Conservation (phyloP, 2,888 invertebrate species). For the Machimus atricapillus region DNA sequence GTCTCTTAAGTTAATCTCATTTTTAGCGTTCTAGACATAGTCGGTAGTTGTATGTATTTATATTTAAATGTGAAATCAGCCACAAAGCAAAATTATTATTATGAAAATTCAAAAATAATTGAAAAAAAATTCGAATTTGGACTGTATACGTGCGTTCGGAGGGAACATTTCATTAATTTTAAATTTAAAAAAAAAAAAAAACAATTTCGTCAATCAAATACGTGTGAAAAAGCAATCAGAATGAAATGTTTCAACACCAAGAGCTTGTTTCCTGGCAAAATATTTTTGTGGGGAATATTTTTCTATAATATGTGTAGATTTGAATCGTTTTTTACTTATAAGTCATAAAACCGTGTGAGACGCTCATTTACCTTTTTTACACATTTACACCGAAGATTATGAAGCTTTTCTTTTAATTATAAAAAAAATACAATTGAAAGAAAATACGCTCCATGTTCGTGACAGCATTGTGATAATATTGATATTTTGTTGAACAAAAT, state of each 20-base stretch:
- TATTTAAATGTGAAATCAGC: constrained; percentile 21
- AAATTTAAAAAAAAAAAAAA: constrained; percentile 4
- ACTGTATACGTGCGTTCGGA: constrained; percentile 33
- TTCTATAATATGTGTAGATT: constrained; percentile 21
- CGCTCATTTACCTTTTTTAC: background rate
- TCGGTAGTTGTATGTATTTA: background rate
- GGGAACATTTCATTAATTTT: constrained; percentile 4
- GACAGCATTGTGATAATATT: constrained; percentile 39
- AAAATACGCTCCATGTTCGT: constrained; percentile 26
- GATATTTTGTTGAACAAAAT: constrained; percentile 29
- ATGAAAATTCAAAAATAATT: background rate
- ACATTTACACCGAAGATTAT: background rate
- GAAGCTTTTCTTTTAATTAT: background rate
- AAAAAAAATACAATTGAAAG: background rate
- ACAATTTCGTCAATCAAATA: constrained; percentile 2
- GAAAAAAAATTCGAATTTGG: constrained; percentile 27
- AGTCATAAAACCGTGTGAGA: background rate
- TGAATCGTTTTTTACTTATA: constrained; percentile 8
- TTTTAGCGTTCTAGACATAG: background rate
- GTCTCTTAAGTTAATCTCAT: background rate
- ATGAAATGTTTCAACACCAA: constrained; percentile 26
- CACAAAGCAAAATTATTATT: constrained; percentile 32
- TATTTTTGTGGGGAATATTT: constrained; percentile 7
- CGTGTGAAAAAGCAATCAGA: constrained; percentile 32
- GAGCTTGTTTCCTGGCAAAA: constrained; percentile 20